Evolutionary conservation across 2,113 vertebrate species (phyloP), one percentile per base, ranked within the genome.

Genomic region (Cygnus buccinator): DNA sequence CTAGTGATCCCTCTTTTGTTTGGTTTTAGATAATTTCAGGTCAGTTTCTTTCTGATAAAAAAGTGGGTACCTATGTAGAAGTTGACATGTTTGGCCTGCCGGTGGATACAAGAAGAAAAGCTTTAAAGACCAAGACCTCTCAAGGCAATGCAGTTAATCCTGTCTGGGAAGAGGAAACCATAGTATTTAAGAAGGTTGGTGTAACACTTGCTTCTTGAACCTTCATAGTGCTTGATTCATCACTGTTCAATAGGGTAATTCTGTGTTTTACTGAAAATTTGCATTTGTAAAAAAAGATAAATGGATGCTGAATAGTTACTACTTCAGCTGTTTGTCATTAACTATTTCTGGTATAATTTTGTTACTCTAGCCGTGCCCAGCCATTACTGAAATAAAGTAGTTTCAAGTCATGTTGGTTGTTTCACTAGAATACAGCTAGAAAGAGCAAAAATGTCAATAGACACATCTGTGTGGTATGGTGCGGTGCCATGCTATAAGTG

Each of bases 1-100:
- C 20, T 68, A 61, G 50, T 2, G 6, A 83, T 67, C n/a, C 25
- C 65, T 15, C 13, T 89, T 76, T 93, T 21, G 18, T 93, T 70
- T 48, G n/a, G 59, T 89, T 96, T 93, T 91, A 99, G 99, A 99
- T 99, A 37, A 99, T 99, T 98, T 99, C 99, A 26, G 99, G 99
- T 66, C 99, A 99, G 96, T 99, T 99, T 94, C 98, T 99, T 94
- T 99, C 99, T 8, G 99, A 99, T 95, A 99, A 99, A 97, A 99
- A 99, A 97, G 99, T 99, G 0, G 99, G 99, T 55, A 99, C 99
- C 11, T 99, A 99, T 0, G 99, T 99, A 82, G 99, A 99, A 97
- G 99, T 99, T 1, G 99, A 99, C 89, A 99, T 99, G 99, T 99
- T 99, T 87, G 99, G 99, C 25, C 97, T 99, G 43, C 99, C 99